A percentile compares a stretch with the other conserved stretches of the same genome.
These are phyloP conservation scores for Heliornis fulica DNA, from an alignment of 2,113 vertebrate genomes.

Conservation along the genomic window DNA sequence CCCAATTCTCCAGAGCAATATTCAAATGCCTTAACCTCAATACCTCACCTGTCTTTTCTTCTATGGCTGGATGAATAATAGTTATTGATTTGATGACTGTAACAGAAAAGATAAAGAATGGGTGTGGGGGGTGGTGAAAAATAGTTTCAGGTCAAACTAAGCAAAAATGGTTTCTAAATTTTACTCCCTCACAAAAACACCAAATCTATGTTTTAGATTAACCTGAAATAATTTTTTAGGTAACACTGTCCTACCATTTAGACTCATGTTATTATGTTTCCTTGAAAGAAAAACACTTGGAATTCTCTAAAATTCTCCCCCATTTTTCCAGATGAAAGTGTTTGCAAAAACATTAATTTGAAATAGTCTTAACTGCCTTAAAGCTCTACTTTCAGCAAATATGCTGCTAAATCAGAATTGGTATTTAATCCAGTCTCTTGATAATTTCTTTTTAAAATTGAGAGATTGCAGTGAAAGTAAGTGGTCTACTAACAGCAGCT, in stretches of 20 bases:
- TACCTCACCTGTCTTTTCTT: not conserved
- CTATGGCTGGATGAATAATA: not conserved
- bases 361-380: not conserved
- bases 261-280: not conserved
- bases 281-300: not conserved
- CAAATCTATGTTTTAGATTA: not conserved
- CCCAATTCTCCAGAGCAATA: not conserved
- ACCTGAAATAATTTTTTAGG: not conserved
- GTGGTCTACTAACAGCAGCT: not conserved
- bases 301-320: not conserved
- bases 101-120: not conserved
- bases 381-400: not conserved
- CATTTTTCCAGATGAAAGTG: not conserved
- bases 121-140: accelerated
- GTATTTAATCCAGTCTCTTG: not conserved
- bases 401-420: not conserved
- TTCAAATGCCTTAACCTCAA: not conserved
- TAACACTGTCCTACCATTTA: not conserved
- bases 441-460: too few species aligned
- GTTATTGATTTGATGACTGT: not conserved
- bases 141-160: not conserved
- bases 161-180: not conserved
- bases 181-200: not conserved
- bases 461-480: not conserved
- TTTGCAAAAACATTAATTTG: not conserved